A percentile compares a stretch with the other conserved stretches of the same genome.
These are phyloP conservation scores for Poecile atricapillus DNA, from an alignment of 2,113 vertebrate genomes.

Conservation along the genomic window DNA sequence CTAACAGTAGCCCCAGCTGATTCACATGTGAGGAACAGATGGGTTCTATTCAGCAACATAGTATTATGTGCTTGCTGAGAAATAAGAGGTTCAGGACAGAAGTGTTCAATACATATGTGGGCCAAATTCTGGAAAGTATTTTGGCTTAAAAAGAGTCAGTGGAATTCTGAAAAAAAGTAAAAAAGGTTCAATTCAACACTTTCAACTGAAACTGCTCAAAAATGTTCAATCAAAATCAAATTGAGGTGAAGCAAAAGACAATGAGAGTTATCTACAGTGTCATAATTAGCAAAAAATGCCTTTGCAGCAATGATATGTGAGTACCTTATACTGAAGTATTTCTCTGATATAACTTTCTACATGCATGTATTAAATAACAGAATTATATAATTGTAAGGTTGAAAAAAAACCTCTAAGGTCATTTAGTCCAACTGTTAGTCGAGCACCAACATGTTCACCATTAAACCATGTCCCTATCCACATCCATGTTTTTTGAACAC, in stretches of 20 bases:
- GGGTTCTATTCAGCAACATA: background rate
- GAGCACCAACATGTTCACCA: background rate
- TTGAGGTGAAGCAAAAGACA: background rate
- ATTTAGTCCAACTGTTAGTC: background rate
- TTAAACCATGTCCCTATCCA: background rate
- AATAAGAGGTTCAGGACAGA: background rate
- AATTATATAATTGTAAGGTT: background rate
- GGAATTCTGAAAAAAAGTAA: background rate
- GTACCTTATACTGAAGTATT: background rate
- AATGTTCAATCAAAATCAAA: background rate
- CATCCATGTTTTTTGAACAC: too few species aligned
- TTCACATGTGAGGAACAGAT: background rate
- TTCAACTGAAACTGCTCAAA: background rate
- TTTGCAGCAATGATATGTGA: background rate
- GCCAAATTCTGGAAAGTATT: background rate
- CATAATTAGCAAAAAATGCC: background rate
- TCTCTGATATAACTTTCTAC: background rate
- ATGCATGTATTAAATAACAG: background rate
- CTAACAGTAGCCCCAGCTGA: conserved; percentile 24
- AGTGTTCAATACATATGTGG: background rate
- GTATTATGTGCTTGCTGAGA: background rate
- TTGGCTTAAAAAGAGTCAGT: background rate
- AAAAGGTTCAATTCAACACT: background rate
- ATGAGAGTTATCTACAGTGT: background rate
- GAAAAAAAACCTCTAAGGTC: background rate